A percentile compares a stretch with the other conserved stretches of the same genome.
Evolutionary conservation across 2,888 invertebrate species (phyloP).

Genomic region (Lasius platythorax): DNA sequence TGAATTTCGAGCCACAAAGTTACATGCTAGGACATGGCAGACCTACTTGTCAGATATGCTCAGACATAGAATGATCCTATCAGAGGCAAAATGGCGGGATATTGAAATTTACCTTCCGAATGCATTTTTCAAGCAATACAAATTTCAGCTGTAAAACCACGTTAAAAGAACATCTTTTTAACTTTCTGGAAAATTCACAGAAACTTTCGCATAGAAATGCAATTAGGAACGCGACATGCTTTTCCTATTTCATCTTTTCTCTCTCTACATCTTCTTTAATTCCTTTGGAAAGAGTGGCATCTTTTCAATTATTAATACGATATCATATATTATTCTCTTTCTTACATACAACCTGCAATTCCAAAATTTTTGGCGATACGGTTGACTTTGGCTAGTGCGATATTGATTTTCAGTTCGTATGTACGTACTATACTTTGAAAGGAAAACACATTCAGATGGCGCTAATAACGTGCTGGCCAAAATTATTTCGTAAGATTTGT

Average conservation of each 20-base stretch:
- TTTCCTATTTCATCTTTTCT: neutral
- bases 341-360: neutral
- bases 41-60: too few relatives aligned
- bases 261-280: neutral
- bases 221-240: neutral
- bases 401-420: slow-evolving; percentile 38
- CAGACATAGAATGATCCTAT: neutral
- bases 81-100: neutral
- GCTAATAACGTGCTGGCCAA: slow-evolving; percentile 17
- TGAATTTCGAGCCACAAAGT: slow-evolving; percentile 25
- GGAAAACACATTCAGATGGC: slow-evolving; percentile 38
- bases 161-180: neutral
- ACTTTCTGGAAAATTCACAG: neutral
- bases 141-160: neutral
- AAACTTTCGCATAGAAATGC: neutral
- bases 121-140: neutral
- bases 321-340: neutral
- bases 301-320: neutral
- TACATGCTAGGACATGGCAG: neutral
- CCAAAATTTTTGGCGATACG: neutral
- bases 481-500: slow-evolving; percentile 41
- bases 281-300: neutral
- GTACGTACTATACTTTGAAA: slow-evolving; percentile 20
- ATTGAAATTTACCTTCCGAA: neutral
- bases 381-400: neutral